Evolutionary conservation across 2,113 vertebrate species (phyloP).

Genomic region (Synodontis membranacea): DNA sequence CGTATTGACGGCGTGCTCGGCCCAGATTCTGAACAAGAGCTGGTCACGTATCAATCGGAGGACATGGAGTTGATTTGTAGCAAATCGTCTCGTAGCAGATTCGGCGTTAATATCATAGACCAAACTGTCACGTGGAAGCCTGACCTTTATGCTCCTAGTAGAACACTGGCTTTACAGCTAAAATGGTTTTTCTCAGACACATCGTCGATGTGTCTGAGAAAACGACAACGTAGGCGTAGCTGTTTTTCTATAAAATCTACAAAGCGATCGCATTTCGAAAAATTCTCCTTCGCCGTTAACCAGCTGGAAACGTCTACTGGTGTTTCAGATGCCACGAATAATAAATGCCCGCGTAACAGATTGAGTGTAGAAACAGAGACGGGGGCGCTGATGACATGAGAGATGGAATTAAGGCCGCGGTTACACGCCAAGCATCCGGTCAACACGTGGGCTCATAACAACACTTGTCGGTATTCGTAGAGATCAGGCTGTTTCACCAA

Average conservation of each 20-base stretch:
- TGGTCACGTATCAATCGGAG: background rate
- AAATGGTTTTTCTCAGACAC: background rate
- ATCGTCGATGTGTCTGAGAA: too few species aligned
- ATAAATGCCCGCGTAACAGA: slow-evolving; percentile 1
- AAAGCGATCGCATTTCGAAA: background rate
- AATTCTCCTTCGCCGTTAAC: background rate
- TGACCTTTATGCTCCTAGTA: background rate
- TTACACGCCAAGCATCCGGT: background rate
- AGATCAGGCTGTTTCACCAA: background rate
- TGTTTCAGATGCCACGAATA: background rate
- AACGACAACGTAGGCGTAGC: background rate
- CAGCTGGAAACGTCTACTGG: background rate
- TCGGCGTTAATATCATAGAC: background rate
- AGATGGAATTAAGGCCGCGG: background rate
- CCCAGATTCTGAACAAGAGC: background rate
- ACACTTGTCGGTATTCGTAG: background rate
- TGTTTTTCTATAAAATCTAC: background rate
- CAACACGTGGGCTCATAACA: background rate
- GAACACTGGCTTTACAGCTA: background rate
- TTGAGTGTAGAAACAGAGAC: background rate
- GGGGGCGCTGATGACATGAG: background rate
- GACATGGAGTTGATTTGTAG: background rate
- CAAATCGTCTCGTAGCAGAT: background rate
- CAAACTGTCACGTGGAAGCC: background rate
- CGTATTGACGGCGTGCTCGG: background rate